Conservation (phyloP, 2,888 invertebrate species). For the Scotopteryx bipunctaria region DNA sequence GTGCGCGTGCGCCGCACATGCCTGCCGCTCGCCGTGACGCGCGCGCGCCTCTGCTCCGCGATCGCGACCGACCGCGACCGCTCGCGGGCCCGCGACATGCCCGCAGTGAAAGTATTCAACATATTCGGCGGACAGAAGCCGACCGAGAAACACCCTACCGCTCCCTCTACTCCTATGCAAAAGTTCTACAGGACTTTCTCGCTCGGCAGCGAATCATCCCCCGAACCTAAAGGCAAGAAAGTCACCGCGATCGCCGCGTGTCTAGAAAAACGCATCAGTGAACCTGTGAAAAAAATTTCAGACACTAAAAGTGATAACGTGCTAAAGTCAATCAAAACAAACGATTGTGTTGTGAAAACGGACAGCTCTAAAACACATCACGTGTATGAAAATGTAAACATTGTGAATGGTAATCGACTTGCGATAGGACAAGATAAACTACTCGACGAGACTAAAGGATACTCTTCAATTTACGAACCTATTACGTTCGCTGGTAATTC, state of each 20-base stretch:
- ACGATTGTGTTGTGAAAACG: constrained; percentile 59
- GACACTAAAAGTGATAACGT: constrained; percentile 52
- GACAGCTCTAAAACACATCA: constrained; percentile 57
- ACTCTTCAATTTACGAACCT: constrained; percentile 78
- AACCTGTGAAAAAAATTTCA: constrained; percentile 47
- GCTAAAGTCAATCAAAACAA: constrained; percentile 64
- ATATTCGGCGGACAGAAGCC: constrained; percentile 82
- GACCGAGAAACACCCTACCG: constrained; percentile 69
- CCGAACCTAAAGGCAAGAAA: constrained; percentile 73
- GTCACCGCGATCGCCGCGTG: constrained; percentile 78
- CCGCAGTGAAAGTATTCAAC: constrained; percentile 82
- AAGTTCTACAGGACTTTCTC: constrained; percentile 81
- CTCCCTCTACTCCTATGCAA: constrained; percentile 70
- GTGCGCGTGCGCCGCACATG: constrained; percentile 63
- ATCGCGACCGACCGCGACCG: constrained; percentile 67
- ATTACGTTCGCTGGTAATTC: constrained; percentile 66
- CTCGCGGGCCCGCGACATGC: constrained; percentile 78
- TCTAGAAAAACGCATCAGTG: constrained; percentile 74
- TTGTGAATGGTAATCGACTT: constrained; percentile 51
- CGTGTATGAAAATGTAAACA: constrained; percentile 79
- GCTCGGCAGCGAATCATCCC: constrained; percentile 65
- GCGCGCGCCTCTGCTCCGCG: constrained; percentile 71
- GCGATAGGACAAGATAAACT: constrained; percentile 50
- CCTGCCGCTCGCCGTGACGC: constrained; percentile 72
- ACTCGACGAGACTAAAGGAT: constrained; percentile 73